These are phyloP conservation scores for Alligator sinensis DNA, from an alignment of 2,113 vertebrate species.

Conservation along the genomic window DNA sequence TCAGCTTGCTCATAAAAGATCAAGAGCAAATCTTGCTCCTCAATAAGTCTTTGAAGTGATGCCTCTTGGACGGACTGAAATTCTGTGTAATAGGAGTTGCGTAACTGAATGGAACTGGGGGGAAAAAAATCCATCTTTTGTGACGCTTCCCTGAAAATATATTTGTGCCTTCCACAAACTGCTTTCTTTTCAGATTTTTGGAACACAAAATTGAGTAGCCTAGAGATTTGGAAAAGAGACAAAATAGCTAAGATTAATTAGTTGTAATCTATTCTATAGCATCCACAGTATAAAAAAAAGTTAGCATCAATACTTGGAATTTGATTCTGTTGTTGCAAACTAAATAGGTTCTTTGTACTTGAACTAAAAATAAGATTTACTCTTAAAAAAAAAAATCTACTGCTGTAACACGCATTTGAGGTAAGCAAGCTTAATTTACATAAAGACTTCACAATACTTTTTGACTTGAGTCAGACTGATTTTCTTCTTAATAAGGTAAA, in stretches of 20 bases:
- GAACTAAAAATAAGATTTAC: background rate
- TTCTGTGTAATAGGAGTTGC: constrained; percentile 33
- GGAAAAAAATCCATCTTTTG: background rate
- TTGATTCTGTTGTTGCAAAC: background rate
- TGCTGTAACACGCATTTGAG: background rate
- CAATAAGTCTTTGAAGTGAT: constrained; percentile 67
- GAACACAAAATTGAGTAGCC: background rate
- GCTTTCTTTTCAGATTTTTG: background rate
- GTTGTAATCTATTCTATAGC: background rate
- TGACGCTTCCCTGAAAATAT: background rate
- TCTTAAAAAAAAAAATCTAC: background rate
- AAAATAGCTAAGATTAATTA: constrained; percentile 2
- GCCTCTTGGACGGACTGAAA: constrained; percentile 59
- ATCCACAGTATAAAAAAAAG: background rate
- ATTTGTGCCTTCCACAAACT: constrained; percentile 5
- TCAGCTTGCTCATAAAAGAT: constrained; percentile 68
- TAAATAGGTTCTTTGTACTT: background rate
- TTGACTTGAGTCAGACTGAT: background rate
- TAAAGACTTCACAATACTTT: background rate
- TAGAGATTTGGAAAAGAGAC: background rate
- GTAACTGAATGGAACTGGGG: constrained; percentile 41
- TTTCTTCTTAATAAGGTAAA: background rate
- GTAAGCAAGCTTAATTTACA: background rate
- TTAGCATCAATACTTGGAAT: background rate
- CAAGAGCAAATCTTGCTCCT: constrained; percentile 37